Evolutionary conservation across 1,140 invertebrate genomes (phyloP).

Genomic region (Babylonia areolata): DNA sequence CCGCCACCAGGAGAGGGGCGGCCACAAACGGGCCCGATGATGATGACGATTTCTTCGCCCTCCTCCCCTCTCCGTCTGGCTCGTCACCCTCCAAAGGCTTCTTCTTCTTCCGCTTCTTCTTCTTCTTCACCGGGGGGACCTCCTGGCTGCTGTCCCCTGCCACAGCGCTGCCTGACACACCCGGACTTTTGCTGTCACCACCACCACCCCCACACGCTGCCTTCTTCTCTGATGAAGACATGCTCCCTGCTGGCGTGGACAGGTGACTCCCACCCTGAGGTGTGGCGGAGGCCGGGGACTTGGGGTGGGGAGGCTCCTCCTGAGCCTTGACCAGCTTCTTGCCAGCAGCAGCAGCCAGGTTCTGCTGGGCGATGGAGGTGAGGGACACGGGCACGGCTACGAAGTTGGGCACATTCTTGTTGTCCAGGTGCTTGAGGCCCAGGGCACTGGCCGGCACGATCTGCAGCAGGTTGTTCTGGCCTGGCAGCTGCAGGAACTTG

Average conservation of each 20-base stretch:
- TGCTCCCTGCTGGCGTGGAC: not conserved
- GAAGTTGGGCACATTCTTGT: slow-evolving; percentile 1
- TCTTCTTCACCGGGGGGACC: not conserved
- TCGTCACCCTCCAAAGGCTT: not conserved
- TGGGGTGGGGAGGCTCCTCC: not conserved
- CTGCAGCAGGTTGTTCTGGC: slow-evolving; percentile 23
- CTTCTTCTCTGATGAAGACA: not conserved
- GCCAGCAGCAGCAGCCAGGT: not conserved
- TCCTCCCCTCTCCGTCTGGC: not conserved
- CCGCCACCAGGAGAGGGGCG: not conserved
- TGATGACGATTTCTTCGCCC: no score
- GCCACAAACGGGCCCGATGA: not conserved
- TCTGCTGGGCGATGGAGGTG: not conserved
- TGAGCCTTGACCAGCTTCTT: slow-evolving; percentile 4
- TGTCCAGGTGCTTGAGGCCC: slow-evolving; percentile 14
- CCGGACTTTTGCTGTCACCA: not conserved
- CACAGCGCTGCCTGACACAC: not conserved
- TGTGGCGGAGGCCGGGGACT: not conserved
- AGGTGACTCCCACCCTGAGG: not conserved
- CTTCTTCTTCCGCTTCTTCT: slow-evolving; percentile 29
- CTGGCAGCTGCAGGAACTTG: slow-evolving; percentile 36
- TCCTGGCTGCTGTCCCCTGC: not conserved
- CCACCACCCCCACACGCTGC: not conserved
- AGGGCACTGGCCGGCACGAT: not conserved
- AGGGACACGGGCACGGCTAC: slow-evolving; percentile 25